Base-by-base conservation (phyloP, 2,888 invertebrate genomes). In the Hermaeophaga mercurialis region DNA sequence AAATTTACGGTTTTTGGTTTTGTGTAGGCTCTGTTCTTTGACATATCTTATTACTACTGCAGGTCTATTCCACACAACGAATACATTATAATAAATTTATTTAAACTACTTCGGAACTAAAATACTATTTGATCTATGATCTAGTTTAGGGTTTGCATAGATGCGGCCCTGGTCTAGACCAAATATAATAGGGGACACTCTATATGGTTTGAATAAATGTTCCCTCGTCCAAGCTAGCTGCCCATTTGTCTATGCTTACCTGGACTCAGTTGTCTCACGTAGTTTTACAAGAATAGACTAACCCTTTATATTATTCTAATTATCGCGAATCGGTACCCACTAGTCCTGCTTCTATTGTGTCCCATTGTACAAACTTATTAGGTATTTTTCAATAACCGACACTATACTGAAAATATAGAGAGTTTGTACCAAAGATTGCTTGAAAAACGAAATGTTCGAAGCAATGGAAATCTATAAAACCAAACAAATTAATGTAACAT, bases 221-320 rank as follows among this genome's bases (percentile, higher is more conserved):
- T 54, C 61, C 63, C 62, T 52, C 62, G 61, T 59, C 63, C 64
- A 62, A 54, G 38, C 45, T 47, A 22, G 54, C 56, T 54, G 58
- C 47, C 54, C 63, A 62, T 63, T 62, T 61, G 62, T 47, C 57
- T 50, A 50, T 41, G 50, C 49, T 63, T 67, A 67, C 67, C 67
- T 67, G 67, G 56, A 54, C 41, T 14, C 18, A 56, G 43, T 54
- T 55, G 64, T 58, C 59, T 70, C 70, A 70, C 67, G 71, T 70
- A 63, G 71, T 66, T 69, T 52, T 66, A 66, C 56, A 66, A 71
- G 70, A 72, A 73, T 70, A 70, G 68, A 65, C 58, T 45, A 58
- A 59, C 47, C 55, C 55, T 59, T 59, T 43, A 36, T 58, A 50
- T 34, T 55, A 55, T 55, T 55, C 50, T 59, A 46, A 55, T 59